phyloP scores from a whole-genome alignment of 2,888 invertebrate genomes.

The Gortyna flavago region DNA sequence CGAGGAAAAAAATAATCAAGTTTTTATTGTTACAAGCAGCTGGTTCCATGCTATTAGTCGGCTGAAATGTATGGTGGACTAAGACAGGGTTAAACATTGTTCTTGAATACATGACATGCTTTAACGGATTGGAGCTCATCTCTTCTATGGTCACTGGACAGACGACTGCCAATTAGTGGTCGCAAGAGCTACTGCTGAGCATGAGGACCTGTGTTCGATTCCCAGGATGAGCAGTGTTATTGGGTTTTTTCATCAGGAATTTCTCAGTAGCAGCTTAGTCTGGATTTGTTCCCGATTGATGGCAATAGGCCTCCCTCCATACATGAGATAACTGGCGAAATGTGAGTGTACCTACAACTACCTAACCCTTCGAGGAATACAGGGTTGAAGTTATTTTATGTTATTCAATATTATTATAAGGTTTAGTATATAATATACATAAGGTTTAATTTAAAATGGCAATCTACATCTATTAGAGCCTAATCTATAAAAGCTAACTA shows the following conservation, averaged over 20 bases:
- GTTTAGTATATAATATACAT: not conserved
- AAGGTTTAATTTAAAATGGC: not conserved
- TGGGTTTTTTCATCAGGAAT: too few species aligned
- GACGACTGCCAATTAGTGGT: too few species aligned
- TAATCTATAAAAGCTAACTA: not conserved
- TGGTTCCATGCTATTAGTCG: conserved; percentile 12
- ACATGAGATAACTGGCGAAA: not conserved
- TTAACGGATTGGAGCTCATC: not conserved
- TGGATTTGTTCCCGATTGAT: not conserved
- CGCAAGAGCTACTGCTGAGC: too few species aligned
- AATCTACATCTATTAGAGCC: not conserved
- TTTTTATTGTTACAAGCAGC: conserved; percentile 18
- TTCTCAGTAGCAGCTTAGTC: too few species aligned
- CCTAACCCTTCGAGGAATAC: too few species aligned
- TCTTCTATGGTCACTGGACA: not conserved
- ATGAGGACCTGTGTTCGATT: too few species aligned
- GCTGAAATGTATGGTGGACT: not conserved
- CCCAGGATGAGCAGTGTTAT: too few species aligned
- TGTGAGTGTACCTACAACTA: not conserved
- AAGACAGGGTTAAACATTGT: not conserved
- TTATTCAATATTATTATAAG: not conserved
- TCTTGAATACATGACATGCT: not conserved
- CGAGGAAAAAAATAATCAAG: conserved; percentile 39
- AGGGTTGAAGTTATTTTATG: too few species aligned
- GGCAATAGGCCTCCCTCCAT: not conserved